Evolutionary conservation across 2,113 vertebrate genomes (phyloP), one percentile per base, ranked within the genome.

Genomic region (Paedocypris sp.): DNA sequence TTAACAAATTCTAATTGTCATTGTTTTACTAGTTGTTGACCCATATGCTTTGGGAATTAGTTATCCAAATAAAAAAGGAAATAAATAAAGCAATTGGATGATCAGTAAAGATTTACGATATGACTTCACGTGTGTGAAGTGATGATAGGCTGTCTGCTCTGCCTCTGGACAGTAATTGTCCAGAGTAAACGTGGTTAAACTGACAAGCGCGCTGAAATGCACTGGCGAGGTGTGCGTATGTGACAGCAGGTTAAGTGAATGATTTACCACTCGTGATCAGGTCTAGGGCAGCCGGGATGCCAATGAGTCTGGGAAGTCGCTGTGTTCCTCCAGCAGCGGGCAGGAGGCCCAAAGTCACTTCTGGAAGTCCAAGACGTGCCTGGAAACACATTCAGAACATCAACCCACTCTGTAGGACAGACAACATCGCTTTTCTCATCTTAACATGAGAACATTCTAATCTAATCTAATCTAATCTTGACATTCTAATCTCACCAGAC

Each of bases 321-420:
- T 96, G 93, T 41, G 83, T 83, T 64, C 93, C 94, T 68, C 88
- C 85, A 58, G 81, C 92, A 77, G 77, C 90, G 46, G 93, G 94
- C 67, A 98, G 73, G 50, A 98, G 25, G 56, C 94, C 94, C 65
- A 98, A 9, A 5, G 60, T 82, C 64, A 98, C 92, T 78, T 98
- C 94, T 64, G 92, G 90, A 16, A 97, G 82, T 47, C 89, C 92
- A 62, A 97, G 16, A 52, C 0, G 69, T 58, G 89, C 85, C 94
- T 98, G 63, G 60, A 69, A 61, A 42, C 47, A 36, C 36, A 36
- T 31, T 3, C 3, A 45, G 5, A 9, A 13, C 31, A 4, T 12
- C 3, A 29, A 54, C 33, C 13, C 25, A n/a, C n/a, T n/a, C n/a
- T n/a, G n/a, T n/a, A 8, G 26, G 39, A 39, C 5, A 20, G 38